Evolutionary conservation across 2,888 invertebrate genomes (phyloP).

Genomic region (Onchidella celtica): DNA sequence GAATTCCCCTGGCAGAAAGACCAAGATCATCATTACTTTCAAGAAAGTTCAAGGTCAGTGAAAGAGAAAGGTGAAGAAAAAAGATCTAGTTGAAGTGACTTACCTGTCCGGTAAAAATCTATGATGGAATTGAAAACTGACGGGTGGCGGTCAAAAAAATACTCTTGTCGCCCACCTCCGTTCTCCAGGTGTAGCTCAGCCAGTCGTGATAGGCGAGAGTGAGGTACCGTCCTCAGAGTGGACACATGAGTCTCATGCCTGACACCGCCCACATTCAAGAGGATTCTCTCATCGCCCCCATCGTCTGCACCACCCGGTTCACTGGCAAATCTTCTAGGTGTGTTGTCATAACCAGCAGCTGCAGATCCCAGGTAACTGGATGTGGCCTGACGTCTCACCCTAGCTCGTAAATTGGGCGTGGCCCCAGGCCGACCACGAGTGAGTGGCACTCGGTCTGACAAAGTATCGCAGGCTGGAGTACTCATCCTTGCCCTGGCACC

Average conservation of each 20-base stretch:
- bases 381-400: constrained; percentile 37
- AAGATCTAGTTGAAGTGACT: too few relatives aligned
- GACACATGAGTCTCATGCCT: constrained; percentile 78
- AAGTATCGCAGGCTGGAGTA: constrained; percentile 18
- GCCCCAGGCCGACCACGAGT: constrained; percentile 28
- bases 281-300: constrained; percentile 66
- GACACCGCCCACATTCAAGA: constrained; percentile 78
- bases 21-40: too few relatives aligned
- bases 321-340: constrained; percentile 6
- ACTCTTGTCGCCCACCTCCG: constrained; percentile 67
- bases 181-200: constrained; percentile 70
- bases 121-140: constrained; percentile 79
- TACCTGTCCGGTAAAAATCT: constrained; percentile 78
- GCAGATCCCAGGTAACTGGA: constrained; percentile 42
- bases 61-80: too few relatives aligned
- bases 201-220: constrained; percentile 75
- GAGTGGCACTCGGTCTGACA: constrained; percentile 32
- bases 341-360: constrained; percentile 34
- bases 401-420: constrained; percentile 15
- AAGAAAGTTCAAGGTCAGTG: too few relatives aligned
- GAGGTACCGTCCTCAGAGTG: constrained; percentile 72
- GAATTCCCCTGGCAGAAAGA: too few relatives aligned
- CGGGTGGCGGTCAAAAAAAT: constrained; percentile 79
- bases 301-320: constrained; percentile 20
- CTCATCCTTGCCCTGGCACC: constrained; percentile 21